Base-by-base conservation (phyloP, 2,888 invertebrate genomes). In the Thera obeliscata region DNA sequence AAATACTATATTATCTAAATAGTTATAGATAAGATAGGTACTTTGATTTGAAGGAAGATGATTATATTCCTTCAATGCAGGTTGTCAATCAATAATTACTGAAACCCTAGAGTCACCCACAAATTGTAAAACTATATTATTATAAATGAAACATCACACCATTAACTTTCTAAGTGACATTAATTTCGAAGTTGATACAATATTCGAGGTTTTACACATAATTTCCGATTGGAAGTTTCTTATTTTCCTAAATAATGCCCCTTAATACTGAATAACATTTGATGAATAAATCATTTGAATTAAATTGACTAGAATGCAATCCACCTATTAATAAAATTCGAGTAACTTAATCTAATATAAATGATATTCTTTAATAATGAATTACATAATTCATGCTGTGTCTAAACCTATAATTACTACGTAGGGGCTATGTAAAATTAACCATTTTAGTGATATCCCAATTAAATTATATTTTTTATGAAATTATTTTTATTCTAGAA, bases 241-340 rank as follows among this genome's bases (percentile, higher is more conserved):
- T 43, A n/a, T 43, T 38, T n/a, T 46, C 3, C n/a, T 57, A 56
- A 8, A 4, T 46, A 58, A 54, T 66, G 52, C 48, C 43, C 52
- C 38, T 38, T 57, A 61, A 66, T 66, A 61, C 66, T 61, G 61
- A 54, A 54, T 61, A 43, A 58, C 57, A 49, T 56, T n/a, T 57
- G 33, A 71, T 74, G 61, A 61, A 74, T 67, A 66, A 71, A 70
- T 76, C 72, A 72, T 63, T 62, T 59, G 56, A 66, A 70, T 75
- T 57, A 63, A 71, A 68, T 71, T 68, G 66, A 74, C 77, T 69
- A 69, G 69, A 69, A 55, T 65, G 56, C 36, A 60, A 68, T 54
- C 12, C 54, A 65, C 58, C 55, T 67, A 64, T 43, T 3, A 56
- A 11, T 56, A 49, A 57, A 36, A 56, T 49, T 50, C 11, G 11